phyloP scores from a whole-genome alignment of 2,113 vertebrate species.

The Psittacara wagleri region DNA sequence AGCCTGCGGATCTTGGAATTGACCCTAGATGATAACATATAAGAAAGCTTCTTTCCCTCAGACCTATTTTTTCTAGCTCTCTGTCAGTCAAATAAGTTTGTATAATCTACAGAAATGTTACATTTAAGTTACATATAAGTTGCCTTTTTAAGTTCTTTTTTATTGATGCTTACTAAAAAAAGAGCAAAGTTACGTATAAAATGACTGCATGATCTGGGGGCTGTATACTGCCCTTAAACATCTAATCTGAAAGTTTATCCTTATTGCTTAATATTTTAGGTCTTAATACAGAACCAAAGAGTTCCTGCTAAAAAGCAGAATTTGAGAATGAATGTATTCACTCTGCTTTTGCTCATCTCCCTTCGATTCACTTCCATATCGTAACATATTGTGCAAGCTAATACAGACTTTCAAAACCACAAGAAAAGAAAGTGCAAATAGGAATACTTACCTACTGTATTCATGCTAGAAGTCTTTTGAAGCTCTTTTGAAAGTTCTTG shows the following conservation, averaged over 20 bases:
- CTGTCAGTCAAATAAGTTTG: neutral
- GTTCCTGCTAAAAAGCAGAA: neutral
- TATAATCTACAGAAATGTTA: neutral
- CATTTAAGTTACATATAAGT: neutral
- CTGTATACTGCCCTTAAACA: neutral
- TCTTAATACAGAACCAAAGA: neutral
- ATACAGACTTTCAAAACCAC: neutral
- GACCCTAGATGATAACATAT: fast-evolving
- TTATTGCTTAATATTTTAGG: neutral
- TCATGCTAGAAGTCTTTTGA: neutral
- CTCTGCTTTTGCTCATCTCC: neutral
- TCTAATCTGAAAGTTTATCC: neutral
- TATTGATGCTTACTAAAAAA: neutral
- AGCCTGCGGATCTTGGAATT: neutral
- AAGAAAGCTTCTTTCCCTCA: neutral
- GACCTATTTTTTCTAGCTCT: neutral
- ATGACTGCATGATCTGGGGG: neutral
- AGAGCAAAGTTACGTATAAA: neutral
- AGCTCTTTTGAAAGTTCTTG: neutral
- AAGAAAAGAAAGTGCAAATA: neutral
- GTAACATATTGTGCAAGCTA: neutral
- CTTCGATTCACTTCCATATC: neutral
- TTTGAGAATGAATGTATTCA: neutral
- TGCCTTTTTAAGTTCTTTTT: neutral
- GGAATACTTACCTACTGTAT: neutral